These are phyloP conservation scores for Anguilla obscura DNA, from an alignment of 2,797 vertebrate species.

Conservation along the genomic window DNA sequence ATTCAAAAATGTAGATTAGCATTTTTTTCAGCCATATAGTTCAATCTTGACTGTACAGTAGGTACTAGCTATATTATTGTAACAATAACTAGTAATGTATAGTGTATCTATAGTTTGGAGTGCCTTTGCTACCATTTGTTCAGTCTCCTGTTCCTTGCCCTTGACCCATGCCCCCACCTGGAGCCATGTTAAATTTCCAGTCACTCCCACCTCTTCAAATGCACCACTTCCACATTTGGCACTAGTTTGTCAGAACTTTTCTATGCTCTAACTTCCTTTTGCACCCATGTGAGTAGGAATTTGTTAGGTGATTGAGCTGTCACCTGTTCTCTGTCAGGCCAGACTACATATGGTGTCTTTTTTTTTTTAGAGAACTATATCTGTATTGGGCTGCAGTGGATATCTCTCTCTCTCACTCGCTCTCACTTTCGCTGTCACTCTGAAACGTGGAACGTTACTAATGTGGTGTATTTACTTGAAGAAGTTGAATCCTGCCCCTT, in stretches of 20 bases:
- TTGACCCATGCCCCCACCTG: slow-evolving; percentile 32
- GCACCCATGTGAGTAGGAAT: neutral
- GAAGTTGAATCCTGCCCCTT: slow-evolving; percentile 49
- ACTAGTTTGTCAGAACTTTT: neutral
- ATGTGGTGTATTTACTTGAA: neutral
- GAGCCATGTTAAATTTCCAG: slow-evolving; percentile 74
- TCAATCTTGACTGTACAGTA: slow-evolving; percentile 96
- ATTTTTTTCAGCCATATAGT: slow-evolving; percentile 98
- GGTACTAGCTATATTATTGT: slow-evolving; percentile 96
- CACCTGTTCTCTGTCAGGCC: neutral
- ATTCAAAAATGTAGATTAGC: slow-evolving; percentile 93
- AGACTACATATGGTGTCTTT: neutral
- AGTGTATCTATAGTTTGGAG: slow-evolving; percentile 99
- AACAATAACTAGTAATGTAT: slow-evolving; percentile 99
- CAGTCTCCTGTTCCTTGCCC: slow-evolving; percentile 57
- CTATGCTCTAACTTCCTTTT: neutral
- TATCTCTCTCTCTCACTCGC: neutral
- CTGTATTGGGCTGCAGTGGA: neutral
- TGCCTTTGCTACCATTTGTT: slow-evolving; percentile 97
- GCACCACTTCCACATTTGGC: neutral
- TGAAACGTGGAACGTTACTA: slow-evolving; percentile 19
- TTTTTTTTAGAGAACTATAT: neutral
- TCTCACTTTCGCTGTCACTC: slow-evolving; percentile 25
- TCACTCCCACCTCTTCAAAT: neutral
- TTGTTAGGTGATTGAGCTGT: neutral